phyloP scores from a whole-genome alignment of 1,140 invertebrate species.

The Euwallacea fornicatus region DNA sequence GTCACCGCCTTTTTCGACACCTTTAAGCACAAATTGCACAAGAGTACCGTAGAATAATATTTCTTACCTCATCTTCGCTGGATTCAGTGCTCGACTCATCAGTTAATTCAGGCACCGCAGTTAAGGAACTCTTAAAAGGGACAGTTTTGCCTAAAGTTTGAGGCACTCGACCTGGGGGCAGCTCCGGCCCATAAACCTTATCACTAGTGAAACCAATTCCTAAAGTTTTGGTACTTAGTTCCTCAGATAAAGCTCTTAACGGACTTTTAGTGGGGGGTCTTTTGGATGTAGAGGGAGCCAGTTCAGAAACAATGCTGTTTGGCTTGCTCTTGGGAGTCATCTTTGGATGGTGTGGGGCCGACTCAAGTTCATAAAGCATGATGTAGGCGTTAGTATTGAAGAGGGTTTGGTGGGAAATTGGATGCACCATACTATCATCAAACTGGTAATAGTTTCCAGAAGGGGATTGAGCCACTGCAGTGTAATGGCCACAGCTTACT shows the following conservation, averaged over 20 bases:
- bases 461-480: slow-evolving; percentile 83
- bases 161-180: slow-evolving; percentile 42
- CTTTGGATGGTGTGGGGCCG: slow-evolving; percentile 47
- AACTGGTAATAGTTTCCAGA: slow-evolving; percentile 86
- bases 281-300: slow-evolving; percentile 8
- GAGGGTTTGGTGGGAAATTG: slow-evolving; percentile 71
- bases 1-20: not conserved
- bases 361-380: slow-evolving; percentile 83
- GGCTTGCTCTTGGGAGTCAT: slow-evolving; percentile 45
- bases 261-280: not conserved
- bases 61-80: slow-evolving; percentile 20
- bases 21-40: not conserved
- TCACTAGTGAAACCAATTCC: slow-evolving; percentile 43
- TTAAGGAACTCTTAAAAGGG: slow-evolving; percentile 36
- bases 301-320: slow-evolving; percentile 45
- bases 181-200: slow-evolving; percentile 50
- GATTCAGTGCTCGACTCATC: slow-evolving; percentile 28
- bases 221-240: not conserved
- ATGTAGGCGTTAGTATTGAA: slow-evolving; percentile 85
- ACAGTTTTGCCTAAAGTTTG: slow-evolving; percentile 7
- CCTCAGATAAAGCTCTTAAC: not conserved
- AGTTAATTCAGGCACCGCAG: slow-evolving; percentile 16
- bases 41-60: not conserved
- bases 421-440: slow-evolving; percentile 69
- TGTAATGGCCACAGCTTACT: slow-evolving; percentile 97